Percentiles rank a stretch among this genome's conserved stretches.
phyloP scores from a whole-genome alignment of 2,888 invertebrate genomes.

The Aphidius colemani region DNA sequence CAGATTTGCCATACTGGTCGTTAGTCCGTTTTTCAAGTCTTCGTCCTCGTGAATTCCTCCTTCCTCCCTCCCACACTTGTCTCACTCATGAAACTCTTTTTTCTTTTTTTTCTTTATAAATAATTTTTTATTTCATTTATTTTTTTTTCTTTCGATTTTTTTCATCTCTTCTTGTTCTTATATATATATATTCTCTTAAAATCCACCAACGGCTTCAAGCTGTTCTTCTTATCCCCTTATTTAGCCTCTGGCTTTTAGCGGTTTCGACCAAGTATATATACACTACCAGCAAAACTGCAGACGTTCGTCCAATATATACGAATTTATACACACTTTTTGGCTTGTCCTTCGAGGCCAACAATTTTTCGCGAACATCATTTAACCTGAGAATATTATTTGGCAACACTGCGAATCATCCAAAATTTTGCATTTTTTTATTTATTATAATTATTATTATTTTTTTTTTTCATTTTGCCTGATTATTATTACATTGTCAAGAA shows the following conservation, averaged over 20 bases:
- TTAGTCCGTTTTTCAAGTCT: constrained; percentile 27
- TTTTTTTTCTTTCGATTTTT: constrained; percentile 5
- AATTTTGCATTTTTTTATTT: too few relatives aligned
- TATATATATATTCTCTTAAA: constrained; percentile 7
- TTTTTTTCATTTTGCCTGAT: too few relatives aligned
- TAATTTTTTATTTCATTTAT: constrained; percentile 29
- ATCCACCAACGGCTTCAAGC: constrained; percentile 17
- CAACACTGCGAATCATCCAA: too few relatives aligned
- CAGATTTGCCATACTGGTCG: constrained; percentile 44
- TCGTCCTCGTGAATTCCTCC: constrained; percentile 29
- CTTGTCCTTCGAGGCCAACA: constrained; percentile 47
- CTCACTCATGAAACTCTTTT: constrained; percentile 35
- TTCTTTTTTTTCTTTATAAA: constrained; percentile 16
- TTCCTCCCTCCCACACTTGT: constrained; percentile 16
- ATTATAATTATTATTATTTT: too few relatives aligned
- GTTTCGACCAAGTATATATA: constrained; percentile 19
- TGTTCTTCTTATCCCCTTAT: constrained; percentile 36
- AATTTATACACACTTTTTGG: constrained; percentile 28
- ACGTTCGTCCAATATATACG: constrained; percentile 1
- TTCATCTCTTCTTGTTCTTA: constrained; percentile 2
- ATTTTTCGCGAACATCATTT: constrained; percentile 38
- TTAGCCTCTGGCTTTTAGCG: constrained; percentile 35
- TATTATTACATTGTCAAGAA: too few relatives aligned
- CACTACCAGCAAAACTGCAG: constrained; percentile 16
- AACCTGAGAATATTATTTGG: too few relatives aligned